These are phyloP conservation scores for Capitulum mitella DNA, from an alignment of 2,888 invertebrate species.

Conservation along the genomic window DNA sequence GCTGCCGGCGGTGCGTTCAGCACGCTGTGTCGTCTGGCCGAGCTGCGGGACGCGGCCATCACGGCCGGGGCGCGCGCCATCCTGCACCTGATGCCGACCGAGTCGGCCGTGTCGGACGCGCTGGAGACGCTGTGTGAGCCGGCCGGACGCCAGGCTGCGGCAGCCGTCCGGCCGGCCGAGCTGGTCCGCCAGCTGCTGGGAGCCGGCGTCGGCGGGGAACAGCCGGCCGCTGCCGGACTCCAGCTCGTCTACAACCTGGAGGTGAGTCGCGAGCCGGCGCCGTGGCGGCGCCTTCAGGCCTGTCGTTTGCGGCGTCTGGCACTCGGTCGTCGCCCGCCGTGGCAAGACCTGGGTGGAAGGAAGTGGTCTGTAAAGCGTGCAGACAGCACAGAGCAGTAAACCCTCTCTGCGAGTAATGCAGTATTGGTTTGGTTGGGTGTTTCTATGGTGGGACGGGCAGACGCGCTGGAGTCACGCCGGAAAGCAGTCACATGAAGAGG, in stretches of 20 bases:
- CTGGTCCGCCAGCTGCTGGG: conserved; percentile 39
- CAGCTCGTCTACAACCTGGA: conserved; percentile 51
- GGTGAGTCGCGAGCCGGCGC: too few species aligned
- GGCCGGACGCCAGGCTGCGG: not conserved
- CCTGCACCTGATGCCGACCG: conserved; percentile 48
- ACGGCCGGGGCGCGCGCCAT: conserved; percentile 44
- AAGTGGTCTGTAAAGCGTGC: too few species aligned
- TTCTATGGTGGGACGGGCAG: too few species aligned
- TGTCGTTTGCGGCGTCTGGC: too few species aligned
- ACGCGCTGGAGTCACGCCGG: too few species aligned
- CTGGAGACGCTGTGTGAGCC: conserved; percentile 42
- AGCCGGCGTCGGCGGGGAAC: not conserved
- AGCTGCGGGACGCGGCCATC: conserved; percentile 43
- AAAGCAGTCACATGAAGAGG: too few species aligned
- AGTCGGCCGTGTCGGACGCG: conserved; percentile 45
- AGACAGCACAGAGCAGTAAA: too few species aligned
- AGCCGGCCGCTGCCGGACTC: conserved; percentile 31
- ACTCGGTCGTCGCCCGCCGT: too few species aligned
- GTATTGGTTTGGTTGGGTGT: too few species aligned
- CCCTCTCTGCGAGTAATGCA: too few species aligned
- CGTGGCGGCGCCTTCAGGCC: too few species aligned
- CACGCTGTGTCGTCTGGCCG: conserved; percentile 46
- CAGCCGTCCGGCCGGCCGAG: conserved; percentile 44
- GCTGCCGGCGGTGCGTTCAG: conserved; percentile 47
- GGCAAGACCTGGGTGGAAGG: too few species aligned